These are phyloP conservation scores for Urechis unicinctus DNA, from an alignment of 2,888 invertebrate genomes.

Conservation along the genomic window DNA sequence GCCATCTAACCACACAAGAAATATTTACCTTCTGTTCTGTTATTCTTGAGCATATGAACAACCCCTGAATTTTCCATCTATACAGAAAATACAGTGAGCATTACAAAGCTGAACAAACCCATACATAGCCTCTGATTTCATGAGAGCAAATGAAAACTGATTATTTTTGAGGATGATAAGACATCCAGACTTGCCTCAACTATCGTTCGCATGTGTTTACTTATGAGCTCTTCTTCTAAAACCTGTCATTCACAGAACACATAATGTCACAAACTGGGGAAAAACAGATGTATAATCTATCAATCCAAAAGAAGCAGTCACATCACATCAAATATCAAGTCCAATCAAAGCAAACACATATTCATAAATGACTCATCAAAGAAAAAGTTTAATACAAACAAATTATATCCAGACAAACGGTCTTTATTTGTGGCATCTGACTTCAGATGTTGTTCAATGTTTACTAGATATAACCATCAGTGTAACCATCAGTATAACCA, in stretches of 20 bases:
- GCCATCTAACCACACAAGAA: background rate
- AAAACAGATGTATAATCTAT: no score
- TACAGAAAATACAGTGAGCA: constrained; percentile 28
- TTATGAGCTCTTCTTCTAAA: constrained; percentile 94
- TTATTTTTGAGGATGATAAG: background rate
- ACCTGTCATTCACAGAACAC: constrained; percentile 51
- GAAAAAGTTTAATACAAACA: no score
- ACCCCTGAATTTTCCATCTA: constrained; percentile 99
- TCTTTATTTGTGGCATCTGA: no score
- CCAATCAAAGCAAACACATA: no score
- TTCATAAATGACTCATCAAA: no score
- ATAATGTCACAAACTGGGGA: no score
- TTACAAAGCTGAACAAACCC: background rate
- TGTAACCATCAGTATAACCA: no score
- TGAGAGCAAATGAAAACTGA: background rate
- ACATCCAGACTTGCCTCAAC: constrained; percentile 62
- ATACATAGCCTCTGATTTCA: background rate
- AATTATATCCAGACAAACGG: no score
- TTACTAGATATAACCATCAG: no score
- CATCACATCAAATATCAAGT: no score
- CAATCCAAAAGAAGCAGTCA: no score
- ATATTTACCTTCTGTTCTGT: constrained; percentile 70
- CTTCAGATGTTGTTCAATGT: no score
- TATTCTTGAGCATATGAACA: constrained; percentile 95
- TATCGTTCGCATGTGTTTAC: constrained; percentile 96